Evolutionary conservation across 1,140 invertebrate species (phyloP).

Genomic region (Rhyacophila brunnea): DNA sequence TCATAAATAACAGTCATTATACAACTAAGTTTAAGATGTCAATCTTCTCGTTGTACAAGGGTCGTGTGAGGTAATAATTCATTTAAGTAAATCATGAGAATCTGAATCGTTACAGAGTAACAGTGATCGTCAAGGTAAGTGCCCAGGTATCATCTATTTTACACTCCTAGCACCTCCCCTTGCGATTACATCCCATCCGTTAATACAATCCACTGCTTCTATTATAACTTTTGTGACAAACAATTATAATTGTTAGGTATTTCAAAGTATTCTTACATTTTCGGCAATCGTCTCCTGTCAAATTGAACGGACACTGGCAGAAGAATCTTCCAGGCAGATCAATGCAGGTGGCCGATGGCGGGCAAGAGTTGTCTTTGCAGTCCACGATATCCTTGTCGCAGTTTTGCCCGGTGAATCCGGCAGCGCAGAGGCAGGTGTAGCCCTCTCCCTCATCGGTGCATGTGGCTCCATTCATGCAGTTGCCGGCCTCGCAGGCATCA

Average conservation of each 20-base stretch:
- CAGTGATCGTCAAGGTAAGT: no score
- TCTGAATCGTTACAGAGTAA: no score
- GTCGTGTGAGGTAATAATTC: no score
- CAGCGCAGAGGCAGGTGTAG: constrained; percentile 83
- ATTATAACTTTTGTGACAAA: no score
- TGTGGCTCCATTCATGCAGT: constrained; percentile 90
- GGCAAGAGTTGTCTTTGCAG: constrained; percentile 92
- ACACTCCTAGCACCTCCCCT: no score
- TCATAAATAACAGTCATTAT: no score
- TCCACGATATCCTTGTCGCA: constrained; percentile 92
- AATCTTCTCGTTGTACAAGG: no score
- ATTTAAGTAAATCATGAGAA: no score
- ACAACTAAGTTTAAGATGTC: no score
- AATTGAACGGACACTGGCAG: constrained; percentile 94
- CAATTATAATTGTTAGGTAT: background rate
- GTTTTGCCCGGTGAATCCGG: constrained; percentile 82
- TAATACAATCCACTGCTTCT: no score
- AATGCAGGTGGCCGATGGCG: constrained; percentile 89
- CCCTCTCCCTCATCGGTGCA: constrained; percentile 82
- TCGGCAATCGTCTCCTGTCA: constrained; percentile 93
- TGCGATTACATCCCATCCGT: no score
- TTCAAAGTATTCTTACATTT: constrained; percentile 69
- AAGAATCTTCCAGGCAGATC: constrained; percentile 91
- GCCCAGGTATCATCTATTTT: no score
- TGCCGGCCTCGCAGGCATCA: constrained; percentile 82